A percentile compares a stretch with the other conserved stretches of the same genome.
These are phyloP conservation scores for Metaphire vulgaris DNA, from an alignment of 1,140 invertebrate species.

Conservation along the genomic window DNA sequence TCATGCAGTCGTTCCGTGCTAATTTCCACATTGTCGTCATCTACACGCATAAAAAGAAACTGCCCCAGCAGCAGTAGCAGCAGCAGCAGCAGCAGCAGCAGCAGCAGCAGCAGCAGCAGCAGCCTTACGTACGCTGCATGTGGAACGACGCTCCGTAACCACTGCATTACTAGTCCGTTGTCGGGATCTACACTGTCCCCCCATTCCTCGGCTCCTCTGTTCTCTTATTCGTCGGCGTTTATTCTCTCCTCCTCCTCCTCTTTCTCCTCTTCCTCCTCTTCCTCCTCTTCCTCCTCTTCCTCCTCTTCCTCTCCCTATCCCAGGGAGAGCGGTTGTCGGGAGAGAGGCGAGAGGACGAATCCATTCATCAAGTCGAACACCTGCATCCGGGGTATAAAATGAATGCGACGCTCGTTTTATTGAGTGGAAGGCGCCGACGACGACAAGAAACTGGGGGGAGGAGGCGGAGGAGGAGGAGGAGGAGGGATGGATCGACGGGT, in stretches of 20 bases:
- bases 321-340: neutral
- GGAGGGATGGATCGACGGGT: neutral
- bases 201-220: neutral
- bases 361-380: neutral
- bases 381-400: no score
- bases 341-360: neutral
- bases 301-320: neutral
- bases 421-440: no score
- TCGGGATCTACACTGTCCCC: neutral
- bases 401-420: no score
- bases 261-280: neutral
- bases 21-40: no score
- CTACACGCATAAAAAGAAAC: no score
- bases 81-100: no score
- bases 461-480: neutral
- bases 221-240: neutral
- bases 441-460: neutral
- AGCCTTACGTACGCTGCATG: no score
- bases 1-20: no score
- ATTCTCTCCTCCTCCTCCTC: neutral
- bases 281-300: neutral
- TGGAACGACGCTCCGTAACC: no score
- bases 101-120: no score
- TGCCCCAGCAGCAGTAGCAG: no score
- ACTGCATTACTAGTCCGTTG: no score